A percentile compares a stretch with the other conserved stretches of the same genome.
Evolutionary conservation across 2,888 invertebrate species (phyloP).

Genomic region (Ophion costatus): DNA sequence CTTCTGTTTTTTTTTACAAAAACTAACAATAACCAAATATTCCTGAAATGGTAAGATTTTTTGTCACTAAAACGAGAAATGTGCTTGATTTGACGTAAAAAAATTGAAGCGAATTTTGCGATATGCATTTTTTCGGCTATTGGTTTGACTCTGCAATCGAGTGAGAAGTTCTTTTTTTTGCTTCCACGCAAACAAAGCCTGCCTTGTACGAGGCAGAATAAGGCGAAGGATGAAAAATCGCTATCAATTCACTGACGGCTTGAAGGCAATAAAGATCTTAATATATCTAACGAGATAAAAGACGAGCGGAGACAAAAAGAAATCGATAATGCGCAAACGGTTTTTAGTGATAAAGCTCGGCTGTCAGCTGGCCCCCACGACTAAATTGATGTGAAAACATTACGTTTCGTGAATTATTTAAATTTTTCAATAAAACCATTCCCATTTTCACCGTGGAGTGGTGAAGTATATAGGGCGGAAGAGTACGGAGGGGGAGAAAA

Average conservation of each 20-base stretch:
- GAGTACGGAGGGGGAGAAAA: slow-evolving; percentile 11
- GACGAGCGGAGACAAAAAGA: background rate
- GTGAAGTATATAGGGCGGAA: slow-evolving; percentile 3
- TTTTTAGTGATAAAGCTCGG: slow-evolving; percentile 19
- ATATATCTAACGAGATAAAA: slow-evolving; percentile 1
- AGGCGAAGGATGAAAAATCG: background rate
- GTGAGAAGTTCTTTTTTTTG: background rate
- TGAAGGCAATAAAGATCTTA: slow-evolving; percentile 9
- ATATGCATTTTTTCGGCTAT: no score
- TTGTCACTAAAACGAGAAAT: no score
- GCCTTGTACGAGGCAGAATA: background rate
- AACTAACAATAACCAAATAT: no score
- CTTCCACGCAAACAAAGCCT: background rate
- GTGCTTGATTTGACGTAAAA: no score
- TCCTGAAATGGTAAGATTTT: no score
- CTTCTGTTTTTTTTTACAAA: no score
- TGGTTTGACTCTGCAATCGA: no score
- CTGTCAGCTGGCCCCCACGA: slow-evolving; percentile 12
- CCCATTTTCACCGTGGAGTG: slow-evolving; percentile 5
- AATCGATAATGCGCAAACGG: slow-evolving; percentile 34
- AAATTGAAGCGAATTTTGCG: no score
- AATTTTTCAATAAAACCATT: slow-evolving; percentile 56
- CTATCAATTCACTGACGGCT: slow-evolving; percentile 3
- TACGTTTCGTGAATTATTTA: slow-evolving; percentile 50
- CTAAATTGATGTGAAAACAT: slow-evolving; percentile 43